Evolutionary conservation across 2,888 invertebrate genomes (phyloP).

Genomic region (Tenthredo amoena): DNA sequence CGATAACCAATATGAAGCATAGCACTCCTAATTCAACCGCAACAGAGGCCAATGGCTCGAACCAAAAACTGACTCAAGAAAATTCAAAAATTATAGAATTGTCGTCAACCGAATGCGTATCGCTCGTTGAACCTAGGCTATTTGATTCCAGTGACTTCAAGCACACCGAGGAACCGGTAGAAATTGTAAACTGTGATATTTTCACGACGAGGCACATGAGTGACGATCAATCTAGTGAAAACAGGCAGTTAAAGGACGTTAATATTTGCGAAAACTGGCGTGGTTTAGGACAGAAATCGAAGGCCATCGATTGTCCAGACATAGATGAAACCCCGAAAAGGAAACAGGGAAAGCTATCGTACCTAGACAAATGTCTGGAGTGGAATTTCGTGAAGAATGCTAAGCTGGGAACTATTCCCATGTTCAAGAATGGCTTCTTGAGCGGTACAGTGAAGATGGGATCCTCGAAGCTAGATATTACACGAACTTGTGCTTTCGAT

Average conservation of each 20-base stretch:
- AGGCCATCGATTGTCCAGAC: neutral
- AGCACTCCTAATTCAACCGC: neutral
- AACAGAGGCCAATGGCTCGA: no score
- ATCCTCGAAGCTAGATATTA: neutral
- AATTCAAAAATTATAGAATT: no score
- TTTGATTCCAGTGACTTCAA: no score
- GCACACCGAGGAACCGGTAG: no score
- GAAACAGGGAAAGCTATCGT: neutral
- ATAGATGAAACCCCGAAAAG: neutral
- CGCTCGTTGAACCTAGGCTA: no score
- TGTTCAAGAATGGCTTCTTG: slow-evolving; percentile 4
- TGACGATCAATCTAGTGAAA: no score
- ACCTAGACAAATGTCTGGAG: neutral
- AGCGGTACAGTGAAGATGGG: neutral
- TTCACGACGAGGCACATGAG: no score
- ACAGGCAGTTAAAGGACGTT: neutral
- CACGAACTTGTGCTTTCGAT: slow-evolving; percentile 11
- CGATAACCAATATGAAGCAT: neutral
- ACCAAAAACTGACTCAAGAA: no score
- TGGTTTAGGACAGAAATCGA: neutral
- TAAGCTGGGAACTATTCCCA: neutral
- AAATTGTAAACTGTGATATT: no score
- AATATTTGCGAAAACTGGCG: slow-evolving; percentile 9
- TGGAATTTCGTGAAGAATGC: neutral
- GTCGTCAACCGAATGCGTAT: no score